Conservation (phyloP, 2,888 invertebrate species). For the Lycophotia porphyrea region DNA sequence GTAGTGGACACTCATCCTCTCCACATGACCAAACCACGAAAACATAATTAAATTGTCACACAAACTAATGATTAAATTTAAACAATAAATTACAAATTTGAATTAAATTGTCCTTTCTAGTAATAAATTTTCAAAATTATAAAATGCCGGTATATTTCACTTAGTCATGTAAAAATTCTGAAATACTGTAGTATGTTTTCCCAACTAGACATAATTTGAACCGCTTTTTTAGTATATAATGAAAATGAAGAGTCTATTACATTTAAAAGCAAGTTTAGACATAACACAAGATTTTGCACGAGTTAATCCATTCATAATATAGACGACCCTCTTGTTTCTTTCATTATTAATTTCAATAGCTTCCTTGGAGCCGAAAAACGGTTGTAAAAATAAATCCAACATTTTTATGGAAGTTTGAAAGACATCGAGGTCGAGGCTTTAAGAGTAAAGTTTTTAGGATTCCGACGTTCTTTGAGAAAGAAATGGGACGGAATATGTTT, state of each 20-base stretch:
- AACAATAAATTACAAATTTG: no score
- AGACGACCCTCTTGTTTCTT: neutral
- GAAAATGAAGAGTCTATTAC: neutral
- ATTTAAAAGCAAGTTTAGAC: neutral
- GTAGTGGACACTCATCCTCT: no score
- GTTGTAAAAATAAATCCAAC: constrained; percentile 17
- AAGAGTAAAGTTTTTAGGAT: constrained; percentile 27
- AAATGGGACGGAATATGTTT: neutral
- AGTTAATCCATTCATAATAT: neutral
- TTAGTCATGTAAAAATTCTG: no score
- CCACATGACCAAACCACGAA: no score
- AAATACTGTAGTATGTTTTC: no score
- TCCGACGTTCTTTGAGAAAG: neutral
- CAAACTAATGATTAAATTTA: no score
- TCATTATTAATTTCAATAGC: neutral
- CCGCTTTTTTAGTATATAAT: no score
- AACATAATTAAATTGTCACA: no score
- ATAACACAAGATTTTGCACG: neutral
- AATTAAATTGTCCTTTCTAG: no score
- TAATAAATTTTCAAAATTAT: no score
- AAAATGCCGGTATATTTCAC: no score
- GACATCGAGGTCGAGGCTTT: constrained; percentile 28
- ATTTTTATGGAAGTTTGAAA: constrained; percentile 22
- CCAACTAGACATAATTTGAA: no score
- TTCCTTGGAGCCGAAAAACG: constrained; percentile 1